Percentiles rank a stretch among this genome's conserved stretches.
Evolutionary conservation across 2,888 invertebrate species (phyloP).

Genomic region (Lasioglossum calceatum): DNA sequence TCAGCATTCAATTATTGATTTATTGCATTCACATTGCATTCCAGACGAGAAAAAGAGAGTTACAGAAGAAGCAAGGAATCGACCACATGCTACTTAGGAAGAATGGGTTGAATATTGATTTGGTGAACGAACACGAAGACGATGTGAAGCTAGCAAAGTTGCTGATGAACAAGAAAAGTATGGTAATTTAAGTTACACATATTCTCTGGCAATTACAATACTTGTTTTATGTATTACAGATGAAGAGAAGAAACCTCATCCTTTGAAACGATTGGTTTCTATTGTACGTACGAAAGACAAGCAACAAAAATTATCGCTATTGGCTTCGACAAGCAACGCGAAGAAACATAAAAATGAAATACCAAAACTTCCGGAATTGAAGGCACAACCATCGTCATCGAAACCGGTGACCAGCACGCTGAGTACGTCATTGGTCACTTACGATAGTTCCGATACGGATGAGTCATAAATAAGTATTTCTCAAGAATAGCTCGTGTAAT

Average conservation of each 20-base stretch:
- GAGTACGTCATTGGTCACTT: conserved; percentile 78
- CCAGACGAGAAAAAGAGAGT: conserved; percentile 90
- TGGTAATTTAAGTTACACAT: conserved; percentile 1
- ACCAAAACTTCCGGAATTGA: conserved; percentile 59
- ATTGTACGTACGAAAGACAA: conserved; percentile 73
- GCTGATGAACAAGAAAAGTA: conserved; percentile 88
- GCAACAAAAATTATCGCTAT: conserved; percentile 56
- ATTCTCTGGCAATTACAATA: neutral
- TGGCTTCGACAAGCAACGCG: conserved; percentile 20
- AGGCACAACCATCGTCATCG: conserved; percentile 54
- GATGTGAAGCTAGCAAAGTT: conserved; percentile 93
- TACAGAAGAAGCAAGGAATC: conserved; percentile 88
- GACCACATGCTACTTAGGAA: conserved; percentile 91
- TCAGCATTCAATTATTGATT: neutral
- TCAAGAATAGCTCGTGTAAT: conserved; percentile 48
- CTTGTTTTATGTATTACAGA: conserved; percentile 60
- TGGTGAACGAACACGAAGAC: conserved; percentile 92
- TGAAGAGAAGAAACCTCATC: conserved; percentile 61
- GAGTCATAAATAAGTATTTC: conserved; percentile 74
- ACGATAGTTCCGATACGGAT: conserved; percentile 82
- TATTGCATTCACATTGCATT: conserved; percentile 61
- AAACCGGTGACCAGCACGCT: conserved; percentile 35
- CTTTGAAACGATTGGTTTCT: conserved; percentile 75
- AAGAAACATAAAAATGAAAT: conserved; percentile 48
- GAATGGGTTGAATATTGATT: conserved; percentile 90